Evolutionary conservation across 2,888 invertebrate species (phyloP).

Genomic region (Dynastes hyllus): DNA sequence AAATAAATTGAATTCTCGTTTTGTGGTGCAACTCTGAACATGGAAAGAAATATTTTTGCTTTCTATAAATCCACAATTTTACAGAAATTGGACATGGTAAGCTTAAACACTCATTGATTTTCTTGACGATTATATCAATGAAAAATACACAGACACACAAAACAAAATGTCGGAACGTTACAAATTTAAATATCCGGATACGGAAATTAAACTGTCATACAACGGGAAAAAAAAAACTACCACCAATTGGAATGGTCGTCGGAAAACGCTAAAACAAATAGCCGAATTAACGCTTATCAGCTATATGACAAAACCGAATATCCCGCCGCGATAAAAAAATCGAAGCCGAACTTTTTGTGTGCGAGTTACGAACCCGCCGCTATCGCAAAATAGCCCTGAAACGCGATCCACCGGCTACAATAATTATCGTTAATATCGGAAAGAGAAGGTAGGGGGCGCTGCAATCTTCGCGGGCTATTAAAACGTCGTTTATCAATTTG

Average conservation of each 20-base stretch:
- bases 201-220: too few species aligned
- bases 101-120: too few species aligned
- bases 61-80: too few species aligned
- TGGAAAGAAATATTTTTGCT: too few species aligned
- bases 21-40: too few species aligned
- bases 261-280: slow-evolving; percentile 3
- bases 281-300: slow-evolving; percentile 7
- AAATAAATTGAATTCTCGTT: too few species aligned
- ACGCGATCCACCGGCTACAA: neutral
- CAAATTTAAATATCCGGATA: too few species aligned
- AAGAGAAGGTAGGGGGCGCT: neutral
- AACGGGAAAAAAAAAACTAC: neutral
- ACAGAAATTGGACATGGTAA: too few species aligned
- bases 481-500: slow-evolving; percentile 29
- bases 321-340: neutral
- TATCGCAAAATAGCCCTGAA: neutral
- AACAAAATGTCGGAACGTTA: too few species aligned
- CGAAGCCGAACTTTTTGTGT: neutral
- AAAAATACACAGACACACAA: too few species aligned
- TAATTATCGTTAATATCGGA: neutral
- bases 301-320: neutral
- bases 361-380: too few species aligned
- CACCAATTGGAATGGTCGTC: neutral
- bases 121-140: too few species aligned
- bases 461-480: slow-evolving; percentile 7